Evolutionary conservation across 2,797 vertebrate genomes (phyloP).

Genomic region (Brachyalestes nurse): DNA sequence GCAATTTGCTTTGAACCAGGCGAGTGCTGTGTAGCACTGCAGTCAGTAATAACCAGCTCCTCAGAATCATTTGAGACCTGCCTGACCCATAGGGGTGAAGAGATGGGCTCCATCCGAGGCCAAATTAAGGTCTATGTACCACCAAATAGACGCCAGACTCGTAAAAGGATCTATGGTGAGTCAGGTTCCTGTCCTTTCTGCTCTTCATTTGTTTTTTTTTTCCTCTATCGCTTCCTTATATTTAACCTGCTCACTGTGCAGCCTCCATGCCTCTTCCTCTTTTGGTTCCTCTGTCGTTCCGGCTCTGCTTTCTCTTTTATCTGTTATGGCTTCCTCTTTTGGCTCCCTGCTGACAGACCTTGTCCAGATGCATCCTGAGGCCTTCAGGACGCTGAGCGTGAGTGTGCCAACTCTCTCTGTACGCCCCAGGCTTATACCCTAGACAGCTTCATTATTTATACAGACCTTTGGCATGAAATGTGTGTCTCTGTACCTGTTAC

Average conservation of each 20-base stretch:
- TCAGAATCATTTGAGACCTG: conserved; percentile 83
- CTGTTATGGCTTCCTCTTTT: conserved; percentile 76
- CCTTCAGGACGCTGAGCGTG: conserved; percentile 56
- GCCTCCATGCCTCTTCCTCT: conserved; percentile 45
- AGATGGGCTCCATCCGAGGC: conserved; percentile 84
- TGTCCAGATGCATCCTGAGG: conserved; percentile 79
- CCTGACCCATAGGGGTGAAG: conserved; percentile 83
- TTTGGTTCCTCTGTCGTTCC: conserved; percentile 64
- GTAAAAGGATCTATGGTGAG: conserved; percentile 78
- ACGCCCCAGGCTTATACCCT: background rate
- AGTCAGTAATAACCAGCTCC: conserved; percentile 64
- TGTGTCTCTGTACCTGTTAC: conserved; percentile 36
- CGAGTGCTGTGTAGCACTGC: conserved; percentile 83
- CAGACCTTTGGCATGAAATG: conserved; percentile 11
- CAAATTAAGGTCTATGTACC: conserved; percentile 76
- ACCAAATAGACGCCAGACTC: conserved; percentile 67
- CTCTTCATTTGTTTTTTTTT: conserved; percentile 50
- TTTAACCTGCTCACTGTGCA: conserved; percentile 47
- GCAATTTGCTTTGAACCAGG: conserved; percentile 64
- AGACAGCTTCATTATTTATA: conserved; percentile 1
- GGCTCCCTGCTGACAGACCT: conserved; percentile 66
- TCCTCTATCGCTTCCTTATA: conserved; percentile 70
- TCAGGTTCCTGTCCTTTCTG: conserved; percentile 26
- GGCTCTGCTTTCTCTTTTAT: conserved; percentile 75
- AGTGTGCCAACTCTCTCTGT: conserved; percentile 44